Base-by-base conservation (phyloP, 2,797 vertebrate genomes). In the Sebastes taczanowskii region DNA sequence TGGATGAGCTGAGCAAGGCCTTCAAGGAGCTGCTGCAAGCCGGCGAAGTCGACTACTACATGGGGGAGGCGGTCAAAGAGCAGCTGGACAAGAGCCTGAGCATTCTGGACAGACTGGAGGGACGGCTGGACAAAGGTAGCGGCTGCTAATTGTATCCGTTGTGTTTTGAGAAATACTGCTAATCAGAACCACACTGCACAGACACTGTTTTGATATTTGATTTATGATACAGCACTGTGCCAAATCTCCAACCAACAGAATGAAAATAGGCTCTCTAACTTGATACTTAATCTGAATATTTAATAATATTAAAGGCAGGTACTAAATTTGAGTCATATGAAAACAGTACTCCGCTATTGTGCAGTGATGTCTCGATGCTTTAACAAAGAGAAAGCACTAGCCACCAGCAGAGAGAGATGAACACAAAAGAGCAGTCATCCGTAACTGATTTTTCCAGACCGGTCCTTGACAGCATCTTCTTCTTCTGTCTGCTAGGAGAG, bases 11-110 rank as follows among this genome's bases (percentile, higher is more conserved):
- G 84, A 90, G 94, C 74, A 91, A 91, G 72, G 96, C 97, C 2
- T 97, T 99, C 56, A 96, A 96, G 93, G 96, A 98, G 73, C 92
- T 99, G 88, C 92, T 98, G 56, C 96, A 96, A 77, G 94, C 95
- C 88, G 93, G 94, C 1, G 87, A 97, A 11, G 95, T 97, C 0
- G 97, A 97, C 86, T 90, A 68, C 82, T 89, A 87, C 16, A 86
- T 95, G 78, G 96, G 96, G 0, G 94, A 96, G 82, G 94, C 94
- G 27, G 95, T 99, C 84, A 95, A 91, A 77, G 96, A 97, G 61
- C 97, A 97, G 83, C 95, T 99, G 91, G 96, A 96, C 73, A 97
- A 94, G 78, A 98, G 97, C 29, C 92, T 97, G 2, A 91, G 89
- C 5, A 87, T 98, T 69, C 94, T 99, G 79, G 96, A 96, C 89